Evolutionary conservation across 2,888 invertebrate genomes (phyloP), one percentile per base, ranked within the genome.

Genomic region (Clistopyga incitator): DNA sequence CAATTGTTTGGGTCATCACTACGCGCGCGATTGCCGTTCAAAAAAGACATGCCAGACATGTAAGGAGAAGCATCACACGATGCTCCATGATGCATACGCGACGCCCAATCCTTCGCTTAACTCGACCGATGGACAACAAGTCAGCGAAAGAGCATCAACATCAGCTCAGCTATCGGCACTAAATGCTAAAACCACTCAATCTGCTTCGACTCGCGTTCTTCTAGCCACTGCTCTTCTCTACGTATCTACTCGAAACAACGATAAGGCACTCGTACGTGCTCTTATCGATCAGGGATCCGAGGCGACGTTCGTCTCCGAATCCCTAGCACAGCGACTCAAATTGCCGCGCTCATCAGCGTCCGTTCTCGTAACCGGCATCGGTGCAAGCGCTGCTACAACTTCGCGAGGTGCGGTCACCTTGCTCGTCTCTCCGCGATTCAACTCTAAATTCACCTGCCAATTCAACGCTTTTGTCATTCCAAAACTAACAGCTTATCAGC

Each of bases 381-480:
- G 70, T 13, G 70, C 38, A 1, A 70, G 20, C 10, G 10, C 64
- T 3, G 64, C 64, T 11, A 20, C 64, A 10, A 64, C 64, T 8
- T 64, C 61, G 18, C 61, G 38, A n/a, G 61, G 61, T 38, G 34
- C 29, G 1, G 59, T 61, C 59, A 13, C 59, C 59, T 29, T 34
- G n/a, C 8, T 1, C 34, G 59, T 75, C n/a, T 23, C 50, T 8
- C 50, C 75, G 20, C 65, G 75, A 38, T 20, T 74, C 3, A 34
- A 74, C 13, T 64, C 74, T 47, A 34, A 45, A 20, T 74, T 64
- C 64, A 18, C 15, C 11, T 52, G 25, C 45, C 18, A 50, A 23
- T 34, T 75, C n/a, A 50, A n/a, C 6, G 75, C 75, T 13, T 20
- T 70, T 2, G 56, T 81, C 18, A 52, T 81, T 4, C 68, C 75